These are phyloP conservation scores for Porites lobata DNA, from an alignment of 92 coral and sea anemone species.

Conservation along the genomic window DNA sequence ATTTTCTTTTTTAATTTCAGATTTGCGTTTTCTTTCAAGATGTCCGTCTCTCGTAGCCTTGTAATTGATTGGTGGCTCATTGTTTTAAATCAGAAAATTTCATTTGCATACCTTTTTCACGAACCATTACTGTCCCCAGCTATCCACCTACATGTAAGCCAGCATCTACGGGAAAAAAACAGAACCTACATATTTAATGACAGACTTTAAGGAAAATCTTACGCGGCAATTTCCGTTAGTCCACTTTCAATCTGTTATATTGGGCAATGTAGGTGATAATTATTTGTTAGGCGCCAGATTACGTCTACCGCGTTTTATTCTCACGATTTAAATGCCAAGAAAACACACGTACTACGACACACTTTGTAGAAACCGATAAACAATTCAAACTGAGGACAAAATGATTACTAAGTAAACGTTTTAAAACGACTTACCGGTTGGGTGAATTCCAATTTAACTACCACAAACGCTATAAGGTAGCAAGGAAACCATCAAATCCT, in stretches of 20 bases:
- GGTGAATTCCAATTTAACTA: neutral
- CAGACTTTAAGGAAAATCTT: neutral
- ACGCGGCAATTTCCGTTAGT: neutral
- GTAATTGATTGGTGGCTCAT: neutral
- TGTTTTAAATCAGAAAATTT: neutral
- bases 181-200: neutral
- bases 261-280: too few relatives aligned
- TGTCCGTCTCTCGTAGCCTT: neutral
- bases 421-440: neutral
- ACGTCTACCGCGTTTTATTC: neutral
- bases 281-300: too few relatives aligned
- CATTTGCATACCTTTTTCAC: slow-evolving; percentile 41
- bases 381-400: neutral
- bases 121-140: neutral
- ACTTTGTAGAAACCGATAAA: neutral
- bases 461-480: neutral
- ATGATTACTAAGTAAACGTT: neutral
- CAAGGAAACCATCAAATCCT: neutral
- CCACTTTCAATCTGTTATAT: neutral
- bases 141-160: neutral
- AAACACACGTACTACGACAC: neutral
- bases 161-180: neutral
- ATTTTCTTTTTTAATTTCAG: neutral
- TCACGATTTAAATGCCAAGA: neutral
- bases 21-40: neutral